Conservation (phyloP, 2,113 vertebrate species). For the Illadopsis cleaveri region DNA sequence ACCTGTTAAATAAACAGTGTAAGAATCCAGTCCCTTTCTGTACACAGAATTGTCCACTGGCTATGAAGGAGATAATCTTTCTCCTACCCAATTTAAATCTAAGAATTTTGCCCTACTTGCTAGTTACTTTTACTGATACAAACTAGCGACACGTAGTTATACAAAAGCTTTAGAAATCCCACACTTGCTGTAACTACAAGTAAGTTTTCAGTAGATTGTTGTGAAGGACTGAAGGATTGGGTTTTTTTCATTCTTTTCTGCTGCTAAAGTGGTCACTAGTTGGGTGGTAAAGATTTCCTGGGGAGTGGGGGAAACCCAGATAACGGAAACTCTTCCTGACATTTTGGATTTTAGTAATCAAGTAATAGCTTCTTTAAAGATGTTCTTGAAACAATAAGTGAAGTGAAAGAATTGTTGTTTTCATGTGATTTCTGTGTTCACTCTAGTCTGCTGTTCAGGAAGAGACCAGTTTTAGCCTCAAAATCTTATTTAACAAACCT, state of each 20-base stretch:
- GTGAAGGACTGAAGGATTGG: not conserved
- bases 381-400: not conserved
- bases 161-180: not conserved
- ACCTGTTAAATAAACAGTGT: not conserved
- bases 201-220: not conserved
- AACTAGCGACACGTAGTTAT: not conserved
- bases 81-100: not conserved
- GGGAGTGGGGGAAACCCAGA: not conserved
- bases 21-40: not conserved
- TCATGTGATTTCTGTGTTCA: not conserved
- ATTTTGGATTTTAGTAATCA: not conserved
- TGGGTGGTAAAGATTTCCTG: not conserved
- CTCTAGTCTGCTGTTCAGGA: not conserved
- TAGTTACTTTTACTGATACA: not conserved
- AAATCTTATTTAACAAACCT: not conserved
- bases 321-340: not conserved
- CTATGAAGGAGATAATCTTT: not conserved
- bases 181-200: not conserved
- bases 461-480: not conserved
- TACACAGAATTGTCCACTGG: not conserved
- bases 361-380: not conserved
- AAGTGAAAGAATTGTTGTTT: not conserved
- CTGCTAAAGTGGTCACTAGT: not conserved
- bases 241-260: not conserved
- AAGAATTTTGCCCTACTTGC: not conserved